A percentile compares a stretch with the other conserved stretches of the same genome.
These are phyloP conservation scores for Tapirus indicus DNA, from an alignment of 2,797 vertebrate species.

Conservation along the genomic window DNA sequence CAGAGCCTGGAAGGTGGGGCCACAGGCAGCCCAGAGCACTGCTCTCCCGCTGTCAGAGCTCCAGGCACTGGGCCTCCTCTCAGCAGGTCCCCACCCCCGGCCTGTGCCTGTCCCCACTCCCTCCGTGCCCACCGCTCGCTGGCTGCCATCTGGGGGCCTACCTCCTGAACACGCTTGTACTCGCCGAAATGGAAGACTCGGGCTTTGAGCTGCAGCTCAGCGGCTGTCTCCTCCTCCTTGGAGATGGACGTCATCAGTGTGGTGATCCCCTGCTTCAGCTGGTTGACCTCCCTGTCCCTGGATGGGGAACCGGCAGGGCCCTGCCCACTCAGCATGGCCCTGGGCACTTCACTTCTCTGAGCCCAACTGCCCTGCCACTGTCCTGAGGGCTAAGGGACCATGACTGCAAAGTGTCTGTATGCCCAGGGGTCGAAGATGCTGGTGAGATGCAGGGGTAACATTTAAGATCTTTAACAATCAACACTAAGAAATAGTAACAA, in stretches of 20 bases:
- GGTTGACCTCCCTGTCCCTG: constrained; percentile 91
- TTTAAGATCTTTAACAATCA: background rate
- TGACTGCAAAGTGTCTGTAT: background rate
- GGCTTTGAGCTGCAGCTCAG: constrained; percentile 91
- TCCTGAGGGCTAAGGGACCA: background rate
- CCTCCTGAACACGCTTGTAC: constrained; percentile 91
- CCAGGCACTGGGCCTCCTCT: background rate
- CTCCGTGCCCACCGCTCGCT: rapidly evolving
- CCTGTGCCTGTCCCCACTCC: rapidly evolving
- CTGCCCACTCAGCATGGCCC: background rate
- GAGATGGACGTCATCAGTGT: constrained; percentile 87
- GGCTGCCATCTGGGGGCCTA: constrained; percentile 68
- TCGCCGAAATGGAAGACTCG: constrained; percentile 90
- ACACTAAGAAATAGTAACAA: background rate
- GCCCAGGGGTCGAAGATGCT: background rate
- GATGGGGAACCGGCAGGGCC: background rate
- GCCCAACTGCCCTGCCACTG: background rate
- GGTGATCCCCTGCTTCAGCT: constrained; percentile 88
- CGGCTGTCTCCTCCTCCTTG: constrained; percentile 88
- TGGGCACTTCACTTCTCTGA: background rate
- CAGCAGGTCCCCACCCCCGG: background rate
- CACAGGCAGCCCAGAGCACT: background rate
- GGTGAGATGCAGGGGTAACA: background rate
- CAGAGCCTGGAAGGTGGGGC: background rate
- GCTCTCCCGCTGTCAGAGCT: background rate